These are phyloP conservation scores for Percopsis transmontana DNA, from an alignment of 2,113 vertebrate genomes.

Conservation along the genomic window DNA sequence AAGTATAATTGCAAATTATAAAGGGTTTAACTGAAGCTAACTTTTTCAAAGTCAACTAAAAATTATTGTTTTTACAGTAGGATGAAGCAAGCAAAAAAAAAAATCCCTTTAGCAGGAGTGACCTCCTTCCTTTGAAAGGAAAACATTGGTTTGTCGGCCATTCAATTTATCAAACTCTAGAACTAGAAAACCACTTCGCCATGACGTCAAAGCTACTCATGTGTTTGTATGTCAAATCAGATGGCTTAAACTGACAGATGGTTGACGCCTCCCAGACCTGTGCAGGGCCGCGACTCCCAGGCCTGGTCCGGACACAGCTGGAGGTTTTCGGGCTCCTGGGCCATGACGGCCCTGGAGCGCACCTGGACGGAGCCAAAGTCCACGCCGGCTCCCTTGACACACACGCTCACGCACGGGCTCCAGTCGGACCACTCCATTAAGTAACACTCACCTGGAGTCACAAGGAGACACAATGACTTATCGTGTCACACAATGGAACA, in stretches of 20 bases:
- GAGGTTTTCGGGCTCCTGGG: slow-evolving; percentile 93
- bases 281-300: slow-evolving; percentile 88
- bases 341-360: slow-evolving; percentile 88
- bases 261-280: slow-evolving; percentile 74
- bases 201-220: too few species aligned
- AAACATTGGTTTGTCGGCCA: too few species aligned
- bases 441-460: slow-evolving; percentile 90
- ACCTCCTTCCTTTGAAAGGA: too few species aligned
- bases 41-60: too few species aligned
- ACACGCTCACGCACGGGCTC: slow-evolving; percentile 91
- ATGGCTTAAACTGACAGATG: background rate
- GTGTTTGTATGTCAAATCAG: too few species aligned
- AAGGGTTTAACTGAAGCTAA: too few species aligned
- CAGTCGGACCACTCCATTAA: slow-evolving; percentile 96
- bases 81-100: too few species aligned
- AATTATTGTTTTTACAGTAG: too few species aligned
- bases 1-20: too few species aligned
- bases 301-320: slow-evolving; percentile 91
- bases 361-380: slow-evolving; percentile 90
- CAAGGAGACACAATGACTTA: background rate
- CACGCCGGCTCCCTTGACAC: slow-evolving; percentile 87
- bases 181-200: too few species aligned
- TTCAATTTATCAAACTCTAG: too few species aligned
- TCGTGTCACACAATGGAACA: background rate
- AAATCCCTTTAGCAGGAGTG: too few species aligned